Percentiles rank a stretch among this genome's conserved stretches.
Conservation (phyloP, 2,113 vertebrate species). For the Cinclus mexicanus region DNA sequence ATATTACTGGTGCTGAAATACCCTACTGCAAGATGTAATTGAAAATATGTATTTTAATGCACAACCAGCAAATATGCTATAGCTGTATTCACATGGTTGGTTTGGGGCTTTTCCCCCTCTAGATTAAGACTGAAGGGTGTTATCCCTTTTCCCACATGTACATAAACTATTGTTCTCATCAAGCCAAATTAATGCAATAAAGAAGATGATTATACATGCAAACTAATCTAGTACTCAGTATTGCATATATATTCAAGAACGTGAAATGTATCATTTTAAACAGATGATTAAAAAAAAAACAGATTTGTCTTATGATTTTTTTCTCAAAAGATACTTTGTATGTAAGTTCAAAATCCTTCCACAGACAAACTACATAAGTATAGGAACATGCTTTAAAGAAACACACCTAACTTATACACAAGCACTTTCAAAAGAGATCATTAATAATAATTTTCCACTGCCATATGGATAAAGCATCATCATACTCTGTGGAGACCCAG, state of each 20-base stretch:
- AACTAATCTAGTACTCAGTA: background rate
- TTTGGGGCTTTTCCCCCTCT: fast-evolving
- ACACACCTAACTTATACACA: background rate
- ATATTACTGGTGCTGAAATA: background rate
- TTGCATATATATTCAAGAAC: background rate
- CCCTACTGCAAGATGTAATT: background rate
- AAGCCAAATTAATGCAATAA: background rate
- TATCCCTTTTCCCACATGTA: background rate
- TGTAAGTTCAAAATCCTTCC: background rate
- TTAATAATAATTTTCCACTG: background rate
- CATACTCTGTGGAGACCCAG: too few species aligned
- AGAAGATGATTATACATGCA: background rate
- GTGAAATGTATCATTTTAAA: background rate
- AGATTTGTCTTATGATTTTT: background rate
- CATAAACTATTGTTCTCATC: background rate
- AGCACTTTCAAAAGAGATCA: background rate
- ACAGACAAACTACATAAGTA: background rate
- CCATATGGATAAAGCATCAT: background rate
- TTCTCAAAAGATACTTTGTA: background rate
- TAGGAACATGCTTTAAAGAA: background rate
- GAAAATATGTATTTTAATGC: background rate
- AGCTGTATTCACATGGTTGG: background rate
- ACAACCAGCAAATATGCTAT: background rate
- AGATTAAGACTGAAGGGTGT: background rate
- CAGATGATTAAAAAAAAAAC: background rate